These are phyloP conservation scores for Caenorhabditis sp. DNA, from an alignment of 2,888 invertebrate species.

Conservation along the genomic window DNA sequence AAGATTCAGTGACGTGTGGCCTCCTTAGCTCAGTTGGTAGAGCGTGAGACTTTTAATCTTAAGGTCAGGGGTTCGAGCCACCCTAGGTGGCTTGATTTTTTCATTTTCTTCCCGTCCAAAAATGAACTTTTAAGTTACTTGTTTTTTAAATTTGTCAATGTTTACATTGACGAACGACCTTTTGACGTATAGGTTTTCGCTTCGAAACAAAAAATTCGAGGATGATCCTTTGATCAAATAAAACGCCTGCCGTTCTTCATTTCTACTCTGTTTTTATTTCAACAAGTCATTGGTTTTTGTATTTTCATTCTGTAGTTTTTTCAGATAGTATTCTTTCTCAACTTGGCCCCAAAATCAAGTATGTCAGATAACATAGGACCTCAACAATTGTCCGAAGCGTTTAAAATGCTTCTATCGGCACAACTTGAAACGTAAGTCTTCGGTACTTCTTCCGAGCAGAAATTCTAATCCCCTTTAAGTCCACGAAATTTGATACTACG, in stretches of 20 bases:
- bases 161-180: background rate
- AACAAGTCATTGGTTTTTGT: background rate
- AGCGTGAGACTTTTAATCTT: slow-evolving; percentile 60
- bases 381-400: background rate
- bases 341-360: background rate
- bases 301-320: background rate
- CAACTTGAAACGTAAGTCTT: background rate
- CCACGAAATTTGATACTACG: background rate
- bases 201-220: background rate
- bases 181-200: background rate
- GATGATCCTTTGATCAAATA: background rate
- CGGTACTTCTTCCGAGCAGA: background rate
- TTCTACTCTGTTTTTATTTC: background rate
- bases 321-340: background rate
- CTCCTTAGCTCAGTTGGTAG: slow-evolving; percentile 65
- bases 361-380: background rate
- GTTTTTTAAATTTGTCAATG: background rate
- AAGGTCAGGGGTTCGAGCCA: no score
- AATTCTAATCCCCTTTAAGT: background rate
- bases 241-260: background rate
- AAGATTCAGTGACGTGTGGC: no score
- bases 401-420: background rate
- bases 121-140: background rate
- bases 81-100: background rate
- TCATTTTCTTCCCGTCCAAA: background rate